Evolutionary conservation across 1,140 invertebrate genomes (phyloP), one percentile per base, ranked within the genome.

Genomic region (Drosophila ambigua): DNA sequence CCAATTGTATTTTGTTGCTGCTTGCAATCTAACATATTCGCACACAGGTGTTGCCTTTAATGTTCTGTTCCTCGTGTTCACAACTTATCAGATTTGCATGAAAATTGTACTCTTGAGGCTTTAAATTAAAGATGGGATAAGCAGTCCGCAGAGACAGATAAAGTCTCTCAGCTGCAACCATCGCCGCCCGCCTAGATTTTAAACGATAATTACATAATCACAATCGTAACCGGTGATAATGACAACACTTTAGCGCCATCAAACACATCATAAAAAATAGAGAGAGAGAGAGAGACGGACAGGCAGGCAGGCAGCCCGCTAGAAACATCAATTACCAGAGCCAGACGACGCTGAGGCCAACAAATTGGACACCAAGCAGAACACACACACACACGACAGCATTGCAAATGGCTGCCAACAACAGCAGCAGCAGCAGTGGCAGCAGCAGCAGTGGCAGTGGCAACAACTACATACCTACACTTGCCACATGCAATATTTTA

Each of bases 221-320:
- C 77, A 52, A 48, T 53, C 46, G 61, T 67, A 77, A 85, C 82
- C 65, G 83, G 67, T 66, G 71, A 85, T 87, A 88, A 85, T 85
- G 65, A 72, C 75, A 79, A 76, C 82, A 82, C 71, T 82, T 87
- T 85, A 87, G 73, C 78, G 54, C 54, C 66, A 76, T 67, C 63
- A 58, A 72, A 67, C 79, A 83, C 74, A 75, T 78, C 62, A 85
- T 81, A 81, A 74, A 78, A 78, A 69, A 46, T 23, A 28, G 46
- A 20, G 20, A 6, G 31, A n/a, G 49, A 68, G 24, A 58, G 11
- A 59, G 23, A 39, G 20, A 41, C 28, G 72, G 11, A 52, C 46
- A 23, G 54, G 71, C 49, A 75, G 20, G 20, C 1, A 24, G 3
- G 23, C 3, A 24, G 23, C 35, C 49, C 28, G 28, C 73, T 59